Conservation (phyloP, 2,113 vertebrate genomes). For the Pogona vitticeps region DNA sequence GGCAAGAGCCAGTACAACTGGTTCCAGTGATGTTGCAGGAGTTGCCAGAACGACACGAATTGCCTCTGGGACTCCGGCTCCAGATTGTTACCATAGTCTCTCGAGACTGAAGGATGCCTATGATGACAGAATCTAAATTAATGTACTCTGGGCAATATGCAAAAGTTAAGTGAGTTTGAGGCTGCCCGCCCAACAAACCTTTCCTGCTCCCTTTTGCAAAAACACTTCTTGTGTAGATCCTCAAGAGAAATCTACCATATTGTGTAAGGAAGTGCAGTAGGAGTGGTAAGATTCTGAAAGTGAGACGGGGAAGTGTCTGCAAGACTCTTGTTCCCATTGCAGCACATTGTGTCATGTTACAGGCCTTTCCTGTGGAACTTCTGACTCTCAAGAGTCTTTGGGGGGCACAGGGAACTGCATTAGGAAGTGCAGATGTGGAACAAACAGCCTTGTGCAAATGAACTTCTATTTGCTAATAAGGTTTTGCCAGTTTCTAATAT, state of each 20-base stretch:
- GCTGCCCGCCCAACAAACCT: background rate
- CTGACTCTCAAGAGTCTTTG: background rate
- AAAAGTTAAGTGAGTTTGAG: background rate
- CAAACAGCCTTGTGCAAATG: background rate
- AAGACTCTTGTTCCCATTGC: background rate
- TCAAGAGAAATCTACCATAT: background rate
- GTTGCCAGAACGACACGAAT: no score
- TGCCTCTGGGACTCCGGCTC: no score
- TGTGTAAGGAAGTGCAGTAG: background rate
- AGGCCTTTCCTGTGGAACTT: background rate
- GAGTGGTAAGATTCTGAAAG: background rate
- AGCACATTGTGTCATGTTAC: background rate
- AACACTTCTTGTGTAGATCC: background rate
- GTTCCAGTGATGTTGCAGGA: no score
- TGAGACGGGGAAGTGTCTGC: background rate
- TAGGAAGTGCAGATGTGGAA: background rate
- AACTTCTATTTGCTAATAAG: background rate
- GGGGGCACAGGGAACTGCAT: background rate
- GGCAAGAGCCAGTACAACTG: no score
- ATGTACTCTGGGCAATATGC: background rate
- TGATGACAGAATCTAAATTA: no score
- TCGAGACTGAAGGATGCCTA: no score
- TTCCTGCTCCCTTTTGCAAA: background rate
- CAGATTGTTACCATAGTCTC: no score
- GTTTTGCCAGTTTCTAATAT: background rate